Conservation (phyloP, 2,113 vertebrate genomes). For the Mionectes macconnelli region DNA sequence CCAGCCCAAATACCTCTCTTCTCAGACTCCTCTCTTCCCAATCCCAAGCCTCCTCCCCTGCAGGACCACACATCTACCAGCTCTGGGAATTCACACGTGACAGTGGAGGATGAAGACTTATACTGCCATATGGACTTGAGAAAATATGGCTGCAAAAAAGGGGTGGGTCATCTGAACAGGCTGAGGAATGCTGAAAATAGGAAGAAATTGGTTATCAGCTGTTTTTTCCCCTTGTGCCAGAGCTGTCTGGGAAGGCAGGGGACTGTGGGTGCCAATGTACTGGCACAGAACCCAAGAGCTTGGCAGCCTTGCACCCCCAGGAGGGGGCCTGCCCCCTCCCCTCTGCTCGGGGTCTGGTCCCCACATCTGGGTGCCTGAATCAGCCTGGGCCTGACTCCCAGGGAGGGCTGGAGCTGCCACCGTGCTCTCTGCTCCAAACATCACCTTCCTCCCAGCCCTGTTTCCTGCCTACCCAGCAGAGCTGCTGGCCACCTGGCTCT, state of each 20-base stretch:
- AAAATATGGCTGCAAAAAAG: background rate
- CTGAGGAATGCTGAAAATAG: background rate
- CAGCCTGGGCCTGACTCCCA: rapidly evolving
- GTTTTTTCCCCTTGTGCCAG: background rate
- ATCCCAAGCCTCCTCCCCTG: background rate
- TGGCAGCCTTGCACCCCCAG: background rate
- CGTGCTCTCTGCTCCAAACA: rapidly evolving
- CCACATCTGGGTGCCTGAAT: rapidly evolving
- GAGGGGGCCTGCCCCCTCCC: background rate
- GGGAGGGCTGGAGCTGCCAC: rapidly evolving
- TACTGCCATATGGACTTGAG: background rate
- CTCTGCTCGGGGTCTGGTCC: background rate
- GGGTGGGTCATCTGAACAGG: background rate
- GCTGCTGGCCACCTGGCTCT: background rate
- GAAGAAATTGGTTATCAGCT: background rate
- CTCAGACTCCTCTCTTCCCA: background rate
- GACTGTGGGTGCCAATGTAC: background rate
- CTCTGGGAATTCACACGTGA: background rate
- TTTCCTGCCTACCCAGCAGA: background rate
- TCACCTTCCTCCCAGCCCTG: rapidly evolving
- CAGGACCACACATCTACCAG: rapidly evolving
- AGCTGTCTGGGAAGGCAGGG: background rate
- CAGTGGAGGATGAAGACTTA: rapidly evolving
- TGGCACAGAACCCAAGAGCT: background rate
- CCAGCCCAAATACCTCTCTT: background rate